A percentile compares a stretch with the other conserved stretches of the same genome.
phyloP scores from a whole-genome alignment of 2,888 invertebrate genomes.

The Rhaphigaster nebulosa region DNA sequence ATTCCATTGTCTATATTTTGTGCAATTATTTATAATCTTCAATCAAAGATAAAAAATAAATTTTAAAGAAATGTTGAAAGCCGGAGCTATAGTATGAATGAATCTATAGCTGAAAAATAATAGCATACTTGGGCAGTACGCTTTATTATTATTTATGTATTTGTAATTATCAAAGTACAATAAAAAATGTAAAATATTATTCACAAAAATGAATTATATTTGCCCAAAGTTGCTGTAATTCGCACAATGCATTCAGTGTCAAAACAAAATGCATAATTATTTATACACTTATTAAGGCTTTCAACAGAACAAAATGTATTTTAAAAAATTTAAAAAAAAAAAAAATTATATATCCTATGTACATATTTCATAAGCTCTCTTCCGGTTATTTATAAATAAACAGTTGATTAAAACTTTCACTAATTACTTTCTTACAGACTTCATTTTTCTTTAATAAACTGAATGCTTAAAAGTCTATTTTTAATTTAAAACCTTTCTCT shows the following conservation, averaged over 20 bases:
- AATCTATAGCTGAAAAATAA: constrained; percentile 50
- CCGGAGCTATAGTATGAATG: constrained; percentile 48
- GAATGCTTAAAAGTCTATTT: constrained; percentile 55
- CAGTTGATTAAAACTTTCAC: constrained; percentile 45
- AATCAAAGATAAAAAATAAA: constrained; percentile 49
- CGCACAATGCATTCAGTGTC: constrained; percentile 60
- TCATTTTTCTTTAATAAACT: constrained; percentile 59
- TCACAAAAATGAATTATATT: constrained; percentile 43
- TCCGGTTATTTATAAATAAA: constrained; percentile 59
- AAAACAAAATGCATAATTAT: constrained; percentile 43
- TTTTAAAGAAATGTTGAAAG: constrained; percentile 51
- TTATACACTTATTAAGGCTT: constrained; percentile 58
- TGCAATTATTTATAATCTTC: constrained; percentile 65
- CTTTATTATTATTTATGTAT: constrained; percentile 57
- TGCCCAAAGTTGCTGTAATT: constrained; percentile 58
- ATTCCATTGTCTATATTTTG: constrained; percentile 65
- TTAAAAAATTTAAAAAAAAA: constrained; percentile 31
- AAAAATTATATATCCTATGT: constrained; percentile 48
- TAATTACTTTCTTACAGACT: constrained; percentile 57
- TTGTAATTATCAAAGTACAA: constrained; percentile 47
- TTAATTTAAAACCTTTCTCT: constrained; percentile 21
- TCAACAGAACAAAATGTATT: constrained; percentile 57
- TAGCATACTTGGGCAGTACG: constrained; percentile 56
- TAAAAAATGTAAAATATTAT: constrained; percentile 51
- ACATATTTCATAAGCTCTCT: constrained; percentile 59